These are phyloP conservation scores for Osmerus eperlanus DNA, from an alignment of 2,113 vertebrate genomes.

Conservation along the genomic window DNA sequence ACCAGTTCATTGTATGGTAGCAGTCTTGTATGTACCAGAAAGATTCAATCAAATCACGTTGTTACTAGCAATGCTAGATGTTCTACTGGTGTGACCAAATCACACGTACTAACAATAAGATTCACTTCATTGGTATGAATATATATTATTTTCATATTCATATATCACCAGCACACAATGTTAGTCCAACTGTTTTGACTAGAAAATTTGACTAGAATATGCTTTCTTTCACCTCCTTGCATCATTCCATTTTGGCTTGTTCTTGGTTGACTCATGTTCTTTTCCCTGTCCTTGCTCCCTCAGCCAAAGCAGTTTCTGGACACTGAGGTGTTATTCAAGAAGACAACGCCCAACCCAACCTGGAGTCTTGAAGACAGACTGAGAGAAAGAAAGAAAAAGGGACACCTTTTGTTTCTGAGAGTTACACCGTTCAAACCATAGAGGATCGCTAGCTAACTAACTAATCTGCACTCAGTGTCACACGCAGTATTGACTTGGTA, in stretches of 20 bases:
- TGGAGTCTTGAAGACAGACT: conserved; percentile 12
- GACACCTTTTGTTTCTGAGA: conserved; percentile 37
- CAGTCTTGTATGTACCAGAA: not conserved
- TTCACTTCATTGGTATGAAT: not conserved
- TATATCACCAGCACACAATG: not conserved
- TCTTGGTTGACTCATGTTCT: not conserved
- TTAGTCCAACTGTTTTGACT: not conserved
- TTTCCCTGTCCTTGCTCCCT: conserved; percentile 21
- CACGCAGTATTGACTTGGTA: conserved; percentile 29
- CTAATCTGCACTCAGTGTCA: conserved; percentile 36
- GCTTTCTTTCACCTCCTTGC: not conserved
- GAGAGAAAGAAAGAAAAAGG: conserved; percentile 10
- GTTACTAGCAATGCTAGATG: not conserved
- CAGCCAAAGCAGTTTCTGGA: conserved; percentile 89
- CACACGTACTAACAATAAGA: not conserved
- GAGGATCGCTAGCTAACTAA: conserved; percentile 39
- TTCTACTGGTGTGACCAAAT: not conserved
- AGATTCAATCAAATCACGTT: not conserved
- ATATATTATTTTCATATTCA: not conserved
- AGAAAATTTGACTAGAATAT: not conserved
- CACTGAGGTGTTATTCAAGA: conserved; percentile 75
- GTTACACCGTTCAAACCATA: conserved; percentile 31
- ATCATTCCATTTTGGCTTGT: not conserved
- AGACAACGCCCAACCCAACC: conserved; percentile 28
- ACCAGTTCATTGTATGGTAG: not conserved